Evolutionary conservation across 2,113 vertebrate genomes (phyloP), one percentile per base, ranked within the genome.

Genomic region (Gorsachius goisagi): DNA sequence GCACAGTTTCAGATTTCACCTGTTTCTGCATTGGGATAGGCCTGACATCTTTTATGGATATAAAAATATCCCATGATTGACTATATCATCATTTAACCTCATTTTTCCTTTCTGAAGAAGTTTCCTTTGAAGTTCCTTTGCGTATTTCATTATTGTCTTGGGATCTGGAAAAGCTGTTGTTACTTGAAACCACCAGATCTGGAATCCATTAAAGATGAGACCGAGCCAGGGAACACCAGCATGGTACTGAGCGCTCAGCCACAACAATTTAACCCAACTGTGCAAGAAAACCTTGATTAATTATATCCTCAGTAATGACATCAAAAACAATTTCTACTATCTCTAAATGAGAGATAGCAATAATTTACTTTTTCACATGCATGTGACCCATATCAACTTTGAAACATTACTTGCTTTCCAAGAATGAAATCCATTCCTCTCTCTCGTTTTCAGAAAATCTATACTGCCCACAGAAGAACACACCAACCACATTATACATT

Each of bases 111-210:
- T 90, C 77, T 72, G 82, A 47, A 91, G 26, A 33, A 85, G 62
- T 64, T 71, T 95, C 53, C 91, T 98, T 97, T 98, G 97, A 98
- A 97, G 95, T 97, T 95, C 53, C 33, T 96, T 91, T 95, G 88
- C 8, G 14, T 74, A 94, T 96, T 97, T 97, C 96, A 91, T 97
- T 96, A 97, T 85, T 93, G 87, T 81, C 96, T 62, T 50, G 90
- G 88, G 96, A 90, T 96, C 90, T 86, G 86, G 92, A 96, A 97
- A 96, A 95, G 52, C 85, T 97, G 47, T 4, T 96, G 81, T 97
- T 97, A 97, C 93, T 97, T 96, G 78, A 98, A 97, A 93, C 89
- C 91, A 82, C 20, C 60, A 93, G 68, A 93, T 96, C 97, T 98
- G 97, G 94, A 98, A 96, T 91, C 44, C 74, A 97, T 98, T 98